These are phyloP conservation scores for Pandemis corylana DNA, from an alignment of 2,888 invertebrate genomes.

Conservation along the genomic window DNA sequence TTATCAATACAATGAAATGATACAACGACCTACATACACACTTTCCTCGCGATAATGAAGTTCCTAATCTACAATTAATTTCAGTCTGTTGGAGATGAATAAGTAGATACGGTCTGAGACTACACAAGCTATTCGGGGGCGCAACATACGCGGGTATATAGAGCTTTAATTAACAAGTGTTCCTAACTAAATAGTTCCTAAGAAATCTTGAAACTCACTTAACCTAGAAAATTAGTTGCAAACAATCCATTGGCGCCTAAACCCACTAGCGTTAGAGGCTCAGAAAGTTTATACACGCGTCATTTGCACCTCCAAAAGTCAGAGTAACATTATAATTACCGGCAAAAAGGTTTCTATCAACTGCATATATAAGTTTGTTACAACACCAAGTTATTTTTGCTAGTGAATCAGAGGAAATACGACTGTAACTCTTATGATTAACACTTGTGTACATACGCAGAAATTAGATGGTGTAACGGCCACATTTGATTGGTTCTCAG, in stretches of 20 bases:
- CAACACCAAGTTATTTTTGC: neutral
- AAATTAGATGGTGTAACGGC: neutral
- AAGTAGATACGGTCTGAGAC: too few relatives aligned
- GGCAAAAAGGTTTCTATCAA: neutral
- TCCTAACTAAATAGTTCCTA: slow-evolving; percentile 4
- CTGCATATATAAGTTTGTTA: neutral
- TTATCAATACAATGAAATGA: too few relatives aligned
- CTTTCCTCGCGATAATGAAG: too few relatives aligned
- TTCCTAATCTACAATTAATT: too few relatives aligned
- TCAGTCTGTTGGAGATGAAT: too few relatives aligned
- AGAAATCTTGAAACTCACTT: slow-evolving; percentile 28
- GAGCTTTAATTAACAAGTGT: neutral
- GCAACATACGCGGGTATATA: neutral
- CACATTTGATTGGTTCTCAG: neutral
- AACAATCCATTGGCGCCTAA: slow-evolving; percentile 14
- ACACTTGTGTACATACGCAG: slow-evolving; percentile 7
- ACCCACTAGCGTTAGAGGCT: neutral
- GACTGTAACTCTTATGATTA: neutral
- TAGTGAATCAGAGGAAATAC: neutral
- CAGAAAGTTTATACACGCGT: neutral
- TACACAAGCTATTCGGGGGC: too few relatives aligned
- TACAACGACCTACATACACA: too few relatives aligned
- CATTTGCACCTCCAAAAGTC: neutral
- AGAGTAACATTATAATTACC: neutral
- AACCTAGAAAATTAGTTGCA: slow-evolving; percentile 25